Evolutionary conservation across 2,113 vertebrate species (phyloP).

Genomic region (Gyps fulvus): DNA sequence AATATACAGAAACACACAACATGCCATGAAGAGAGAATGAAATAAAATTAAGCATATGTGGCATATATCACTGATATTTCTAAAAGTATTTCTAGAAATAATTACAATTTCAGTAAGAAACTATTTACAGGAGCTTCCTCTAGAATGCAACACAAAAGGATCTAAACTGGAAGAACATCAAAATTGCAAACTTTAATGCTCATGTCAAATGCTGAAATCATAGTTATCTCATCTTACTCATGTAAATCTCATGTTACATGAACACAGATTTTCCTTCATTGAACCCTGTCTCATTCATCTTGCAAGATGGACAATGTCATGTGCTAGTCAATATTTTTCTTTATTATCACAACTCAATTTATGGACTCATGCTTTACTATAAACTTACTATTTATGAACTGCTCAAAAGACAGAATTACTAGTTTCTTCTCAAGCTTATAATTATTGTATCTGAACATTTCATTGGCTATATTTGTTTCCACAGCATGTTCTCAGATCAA

Average conservation of each 20-base stretch:
- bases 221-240: background rate
- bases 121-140: background rate
- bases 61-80: background rate
- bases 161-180: background rate
- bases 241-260: background rate
- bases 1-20: background rate
- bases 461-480: conserved; percentile 28
- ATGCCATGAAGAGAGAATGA: background rate
- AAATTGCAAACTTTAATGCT: background rate
- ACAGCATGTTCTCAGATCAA: conserved; percentile 35
- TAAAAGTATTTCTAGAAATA: background rate
- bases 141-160: background rate
- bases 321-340: background rate
- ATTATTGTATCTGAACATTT: conserved; percentile 35
- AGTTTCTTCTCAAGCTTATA: conserved; percentile 20
- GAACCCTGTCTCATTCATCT: background rate
- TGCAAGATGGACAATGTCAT: background rate
- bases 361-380: background rate
- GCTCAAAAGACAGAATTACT: conserved; percentile 11
- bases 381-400: background rate
- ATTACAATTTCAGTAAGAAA: background rate
- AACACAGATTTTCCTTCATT: background rate
- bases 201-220: background rate
- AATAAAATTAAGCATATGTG: background rate
- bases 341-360: background rate